Base-by-base conservation (phyloP, 1,140 invertebrate species). In the Phocides pigmalion region DNA sequence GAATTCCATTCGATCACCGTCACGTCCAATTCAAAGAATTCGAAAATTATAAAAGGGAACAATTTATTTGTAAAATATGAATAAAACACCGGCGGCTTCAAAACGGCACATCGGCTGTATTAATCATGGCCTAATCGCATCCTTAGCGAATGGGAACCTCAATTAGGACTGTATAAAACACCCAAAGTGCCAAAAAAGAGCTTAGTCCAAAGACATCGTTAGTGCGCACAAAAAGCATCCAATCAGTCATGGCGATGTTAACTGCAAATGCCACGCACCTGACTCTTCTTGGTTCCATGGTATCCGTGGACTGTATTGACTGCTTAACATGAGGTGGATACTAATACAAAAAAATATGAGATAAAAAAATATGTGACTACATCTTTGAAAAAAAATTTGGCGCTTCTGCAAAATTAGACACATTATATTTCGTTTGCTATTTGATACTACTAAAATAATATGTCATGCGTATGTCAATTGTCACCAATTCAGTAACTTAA, bases 121-220 rank as follows among this genome's bases (percentile, higher is more conserved):
- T 81, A 87, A 85, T 89, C 82, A 85, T 68, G 58, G 59, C 67
- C 75, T 87, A 84, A 89, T 89, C 82, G 86, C 77, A 85, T 82
- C 84, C 84, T 89, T 87, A 84, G 81, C 81, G 81, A 85, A 89
- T 87, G 54, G 56, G 70, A 49, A 81, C 81, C 82, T 84, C 85
- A 86, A 86, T 88, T 88, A 88, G 81, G 79, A 78, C 62, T 76
- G 70, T 76, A 84, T 82, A 80, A 84, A 82, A 82, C 76, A 81
- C 67, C 61, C 49, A 70, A 76, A 70, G 66, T 74, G 73, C 73
- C 71, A 77, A 86, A 84, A 82, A 86, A 81, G 66, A 62, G 54
- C 67, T 62, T 54, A 69, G 69, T 72, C 68, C 64, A 79, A 79
- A 81, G 69, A 75, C 74, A 74, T 81, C 75, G 72, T 82, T 82